phyloP scores from a whole-genome alignment of 2,113 vertebrate genomes.

The Sturnira hondurensis region DNA sequence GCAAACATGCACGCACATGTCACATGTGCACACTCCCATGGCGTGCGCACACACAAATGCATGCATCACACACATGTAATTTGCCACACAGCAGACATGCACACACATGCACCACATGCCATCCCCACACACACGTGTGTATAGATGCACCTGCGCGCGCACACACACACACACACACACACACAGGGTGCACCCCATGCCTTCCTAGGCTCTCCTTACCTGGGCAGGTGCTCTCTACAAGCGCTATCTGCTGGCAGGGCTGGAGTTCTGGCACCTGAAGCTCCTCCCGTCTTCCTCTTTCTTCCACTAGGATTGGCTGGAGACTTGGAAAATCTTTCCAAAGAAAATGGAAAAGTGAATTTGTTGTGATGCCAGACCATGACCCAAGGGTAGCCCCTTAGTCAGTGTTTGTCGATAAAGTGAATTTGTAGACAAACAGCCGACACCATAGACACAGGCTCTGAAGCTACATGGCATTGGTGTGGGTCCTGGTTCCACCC shows the following conservation, averaged over 20 bases:
- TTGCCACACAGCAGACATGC: background rate
- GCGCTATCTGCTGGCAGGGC: background rate
- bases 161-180: accelerated
- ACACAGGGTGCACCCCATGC: background rate
- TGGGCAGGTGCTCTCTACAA: background rate
- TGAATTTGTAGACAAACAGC: background rate
- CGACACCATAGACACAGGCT: background rate
- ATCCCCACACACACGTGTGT: background rate
- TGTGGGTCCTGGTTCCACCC: background rate
- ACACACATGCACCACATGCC: background rate
- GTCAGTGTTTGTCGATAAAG: background rate
- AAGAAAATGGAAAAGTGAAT: background rate
- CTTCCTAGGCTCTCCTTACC: background rate
- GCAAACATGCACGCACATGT: background rate
- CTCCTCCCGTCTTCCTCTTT: slow-evolving; percentile 51
- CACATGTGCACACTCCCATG: background rate
- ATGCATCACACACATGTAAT: background rate
- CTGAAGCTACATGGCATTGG: background rate
- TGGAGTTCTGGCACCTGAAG: slow-evolving; percentile 45
- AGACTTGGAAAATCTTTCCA: slow-evolving; percentile 43
- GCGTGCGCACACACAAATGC: background rate
- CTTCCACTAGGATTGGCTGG: slow-evolving; percentile 42
- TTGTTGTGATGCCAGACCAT: background rate
- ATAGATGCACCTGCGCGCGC: too few species aligned
- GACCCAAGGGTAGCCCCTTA: background rate